phyloP scores from a whole-genome alignment of 1,140 invertebrate species.

The Pseudomyrmex pallidus region DNA sequence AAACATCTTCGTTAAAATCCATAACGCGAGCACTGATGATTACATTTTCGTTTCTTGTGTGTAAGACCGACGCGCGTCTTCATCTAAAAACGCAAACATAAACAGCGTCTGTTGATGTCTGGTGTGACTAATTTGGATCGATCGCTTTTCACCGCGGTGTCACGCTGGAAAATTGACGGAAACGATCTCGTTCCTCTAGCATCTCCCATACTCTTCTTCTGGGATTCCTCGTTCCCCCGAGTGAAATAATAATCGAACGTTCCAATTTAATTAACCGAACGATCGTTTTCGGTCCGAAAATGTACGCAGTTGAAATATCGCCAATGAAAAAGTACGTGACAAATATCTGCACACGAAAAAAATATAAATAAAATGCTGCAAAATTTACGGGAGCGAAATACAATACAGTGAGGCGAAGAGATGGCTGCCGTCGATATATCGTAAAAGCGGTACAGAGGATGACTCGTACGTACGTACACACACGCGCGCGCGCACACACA shows the following conservation, averaged over 20 bases:
- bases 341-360: background rate
- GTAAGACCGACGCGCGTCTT: constrained; percentile 28
- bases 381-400: constrained; percentile 9
- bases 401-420: constrained; percentile 24
- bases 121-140: constrained; percentile 18
- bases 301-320: background rate
- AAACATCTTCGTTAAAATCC: constrained; percentile 60
- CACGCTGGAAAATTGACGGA: constrained; percentile 15
- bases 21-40: constrained; percentile 23
- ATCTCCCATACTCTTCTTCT: background rate
- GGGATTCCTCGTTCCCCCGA: no score
- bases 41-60: constrained; percentile 38
- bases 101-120: constrained; percentile 53
- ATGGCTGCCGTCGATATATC: background rate
- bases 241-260: no score
- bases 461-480: background rate
- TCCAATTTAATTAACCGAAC: background rate
- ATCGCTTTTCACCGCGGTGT: constrained; percentile 22
- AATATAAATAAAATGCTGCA: constrained; percentile 24
- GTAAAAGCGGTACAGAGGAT: constrained; percentile 29
- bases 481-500: no score
- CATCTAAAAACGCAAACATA: constrained; percentile 31
- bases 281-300: background rate
- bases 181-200: background rate
- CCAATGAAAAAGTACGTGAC: background rate